Base-by-base conservation (phyloP, 1,140 invertebrate genomes). In the Prorops nasuta region DNA sequence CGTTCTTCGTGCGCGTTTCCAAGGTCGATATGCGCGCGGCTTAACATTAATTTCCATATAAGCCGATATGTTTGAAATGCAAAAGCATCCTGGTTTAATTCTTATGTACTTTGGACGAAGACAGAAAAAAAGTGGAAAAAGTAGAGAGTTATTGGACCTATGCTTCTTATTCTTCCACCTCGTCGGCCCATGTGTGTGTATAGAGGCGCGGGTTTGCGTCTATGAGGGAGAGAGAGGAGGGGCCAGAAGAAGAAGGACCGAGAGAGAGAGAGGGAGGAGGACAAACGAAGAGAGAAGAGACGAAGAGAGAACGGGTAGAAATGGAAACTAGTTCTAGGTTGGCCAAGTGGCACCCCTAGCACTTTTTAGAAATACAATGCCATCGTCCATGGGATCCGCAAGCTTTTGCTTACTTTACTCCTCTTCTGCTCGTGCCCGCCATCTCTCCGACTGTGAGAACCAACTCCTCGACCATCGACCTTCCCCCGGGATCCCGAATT, bases 21-120 rank as follows among this genome's bases (percentile, higher is more conserved):
- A n/a, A n/a, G n/a, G n/a, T n/a, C 57, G 60, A 67, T 66, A n/a
- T n/a, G n/a, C 10, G 56, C 62, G 63, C 59, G 58, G 60, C 60
- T 64, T 58, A 66, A 68, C 60, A 58, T 70, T 64, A 66, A 71
- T 72, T 72, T 71, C 68, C 69, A 69, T 67, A 66, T 60, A 63
- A 63, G 61, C 64, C 49, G 60, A 70, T 70, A 68, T 67, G 67
- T 68, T 71, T 72, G 59, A 70, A 69, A 71, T 71, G 60, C 66
- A 68, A 69, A 69, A 55, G 53, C 49, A 48, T 54, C 44, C 18
- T 34, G 21, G 15, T n/a, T n/a, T n/a, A n/a, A n/a, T n/a, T n/a
- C n/a, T n/a, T n/a, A n/a, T n/a, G n/a, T 39, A 21, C 37, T 28
- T 41, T 43, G 18, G 40, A 47, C 35, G 42, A 35, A 44, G 49